Base-by-base conservation (phyloP, 2,113 vertebrate species). In the Alligator mississippiensis region DNA sequence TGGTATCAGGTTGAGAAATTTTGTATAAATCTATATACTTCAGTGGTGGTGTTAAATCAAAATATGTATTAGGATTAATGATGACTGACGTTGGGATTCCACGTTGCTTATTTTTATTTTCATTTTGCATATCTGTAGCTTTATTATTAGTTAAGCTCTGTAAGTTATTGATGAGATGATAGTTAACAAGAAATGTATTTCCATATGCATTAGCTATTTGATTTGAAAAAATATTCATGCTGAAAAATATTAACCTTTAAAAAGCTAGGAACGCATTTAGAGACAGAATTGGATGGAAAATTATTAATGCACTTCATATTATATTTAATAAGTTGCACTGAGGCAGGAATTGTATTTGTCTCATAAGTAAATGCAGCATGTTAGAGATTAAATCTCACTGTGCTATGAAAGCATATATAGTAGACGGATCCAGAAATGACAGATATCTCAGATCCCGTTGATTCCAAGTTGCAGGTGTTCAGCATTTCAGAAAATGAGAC, bases 381-480 rank as follows among this genome's bases (percentile, higher is more conserved):
- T 78, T 82, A 4, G 30, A 77, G 90, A 85, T 55, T 74, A 80
- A 79, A 70, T 60, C 60, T 84, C 87, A 68, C 86, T 90, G 86
- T 92, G 91, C 86, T 93, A 87, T 88, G n/a, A 74, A 81, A 93
- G n/a, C 70, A 83, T 74, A 82, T 28, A 38, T 28, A 28, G 82
- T 90, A 93, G 91, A 87, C 38, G 84, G 91, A 61, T 68, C 79
- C 75, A 91, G 90, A 80, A 94, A 79, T 25, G 75, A 80, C 75
- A 94, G 81, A 55, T 5, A 84, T 87, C 84, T 62, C 59, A 93
- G 82, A 89, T 95, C 91, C 75, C 93, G 54, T 15, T 93, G 94
- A 85, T 76, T 88, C 84, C 75, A 15, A 30, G 83, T 94, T 89
- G 80, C 80, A 90, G 84, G 66, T 82, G 34, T 63, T 93, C 21